phyloP scores from a whole-genome alignment of 2,888 invertebrate genomes.

The Ennomos erosarius region DNA sequence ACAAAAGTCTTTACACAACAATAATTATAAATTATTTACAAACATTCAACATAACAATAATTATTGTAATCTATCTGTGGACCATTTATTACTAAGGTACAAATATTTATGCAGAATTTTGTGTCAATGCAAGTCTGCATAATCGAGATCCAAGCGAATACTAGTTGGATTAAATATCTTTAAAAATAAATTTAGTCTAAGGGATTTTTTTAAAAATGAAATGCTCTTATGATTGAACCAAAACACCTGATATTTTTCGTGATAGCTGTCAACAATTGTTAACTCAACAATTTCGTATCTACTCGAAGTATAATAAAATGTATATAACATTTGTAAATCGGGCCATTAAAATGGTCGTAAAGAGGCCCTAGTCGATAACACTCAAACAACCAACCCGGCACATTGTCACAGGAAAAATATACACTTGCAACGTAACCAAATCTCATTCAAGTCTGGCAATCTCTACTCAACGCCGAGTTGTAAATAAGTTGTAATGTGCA shows the following conservation, averaged over 20 bases:
- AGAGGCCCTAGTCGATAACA: constrained; percentile 1
- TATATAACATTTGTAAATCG: constrained; percentile 8
- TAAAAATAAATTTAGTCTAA: too few species aligned
- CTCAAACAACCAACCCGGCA: constrained; percentile 3
- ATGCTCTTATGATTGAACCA: too few species aligned
- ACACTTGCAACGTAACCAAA: constrained; percentile 3
- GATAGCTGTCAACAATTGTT: constrained; percentile 3
- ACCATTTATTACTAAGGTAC: constrained; percentile 26
- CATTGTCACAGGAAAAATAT: constrained; percentile 1
- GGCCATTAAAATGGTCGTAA: background rate
- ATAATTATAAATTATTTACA: constrained; percentile 64
- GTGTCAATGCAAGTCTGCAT: constrained; percentile 16
- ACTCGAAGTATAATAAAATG: constrained; percentile 1
- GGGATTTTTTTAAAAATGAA: too few species aligned
- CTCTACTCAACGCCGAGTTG: background rate
- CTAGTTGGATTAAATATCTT: background rate
- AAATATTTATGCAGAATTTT: constrained; percentile 15
- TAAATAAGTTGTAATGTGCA: background rate
- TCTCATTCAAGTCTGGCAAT: background rate
- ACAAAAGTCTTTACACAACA: constrained; percentile 79
- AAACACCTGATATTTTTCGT: too few species aligned
- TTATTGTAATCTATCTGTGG: constrained; percentile 36
- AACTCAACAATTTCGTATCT: constrained; percentile 9
- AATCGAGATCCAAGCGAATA: constrained; percentile 24
- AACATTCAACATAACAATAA: constrained; percentile 68